Conservation (phyloP, 2,113 vertebrate species). For the Dromaius novaehollandiae region DNA sequence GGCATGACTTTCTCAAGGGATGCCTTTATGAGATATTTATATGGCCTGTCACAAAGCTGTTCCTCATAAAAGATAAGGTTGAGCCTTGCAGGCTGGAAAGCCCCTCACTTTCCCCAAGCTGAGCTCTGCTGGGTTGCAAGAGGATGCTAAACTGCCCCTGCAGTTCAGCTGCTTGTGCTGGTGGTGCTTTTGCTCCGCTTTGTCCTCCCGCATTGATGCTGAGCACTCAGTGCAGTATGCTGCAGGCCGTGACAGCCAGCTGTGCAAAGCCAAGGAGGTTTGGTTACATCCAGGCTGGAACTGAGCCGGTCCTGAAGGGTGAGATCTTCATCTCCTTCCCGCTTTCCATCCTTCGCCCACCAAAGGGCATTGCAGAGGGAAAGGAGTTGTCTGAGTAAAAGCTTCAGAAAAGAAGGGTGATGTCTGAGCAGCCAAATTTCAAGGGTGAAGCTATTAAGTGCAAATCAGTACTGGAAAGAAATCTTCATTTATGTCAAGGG, state of each 20-base stretch:
- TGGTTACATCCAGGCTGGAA: background rate
- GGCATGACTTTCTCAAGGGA: rapidly evolving
- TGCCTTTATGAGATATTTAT: rapidly evolving
- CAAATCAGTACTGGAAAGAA: background rate
- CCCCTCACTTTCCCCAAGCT: background rate
- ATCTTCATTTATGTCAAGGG: too few species aligned
- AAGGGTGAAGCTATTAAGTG: background rate
- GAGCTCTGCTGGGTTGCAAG: background rate
- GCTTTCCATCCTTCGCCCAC: background rate
- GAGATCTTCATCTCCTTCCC: background rate
- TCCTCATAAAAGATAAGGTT: background rate
- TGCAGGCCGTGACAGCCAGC: background rate
- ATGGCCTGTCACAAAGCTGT: background rate
- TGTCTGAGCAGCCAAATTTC: background rate
- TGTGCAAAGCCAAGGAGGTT: rapidly evolving
- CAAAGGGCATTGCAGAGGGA: background rate
- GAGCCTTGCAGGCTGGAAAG: background rate
- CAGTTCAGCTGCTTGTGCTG: rapidly evolving
- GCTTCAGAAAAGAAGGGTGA: too few species aligned
- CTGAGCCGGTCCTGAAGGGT: background rate
- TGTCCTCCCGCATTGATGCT: rapidly evolving
- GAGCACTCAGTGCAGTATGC: rapidly evolving
- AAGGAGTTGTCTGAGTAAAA: background rate
- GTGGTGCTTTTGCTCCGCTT: background rate
- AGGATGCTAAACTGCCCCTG: background rate